These are phyloP conservation scores for Macroramphosus scolopax DNA, from an alignment of 2,797 vertebrate genomes.

Conservation along the genomic window DNA sequence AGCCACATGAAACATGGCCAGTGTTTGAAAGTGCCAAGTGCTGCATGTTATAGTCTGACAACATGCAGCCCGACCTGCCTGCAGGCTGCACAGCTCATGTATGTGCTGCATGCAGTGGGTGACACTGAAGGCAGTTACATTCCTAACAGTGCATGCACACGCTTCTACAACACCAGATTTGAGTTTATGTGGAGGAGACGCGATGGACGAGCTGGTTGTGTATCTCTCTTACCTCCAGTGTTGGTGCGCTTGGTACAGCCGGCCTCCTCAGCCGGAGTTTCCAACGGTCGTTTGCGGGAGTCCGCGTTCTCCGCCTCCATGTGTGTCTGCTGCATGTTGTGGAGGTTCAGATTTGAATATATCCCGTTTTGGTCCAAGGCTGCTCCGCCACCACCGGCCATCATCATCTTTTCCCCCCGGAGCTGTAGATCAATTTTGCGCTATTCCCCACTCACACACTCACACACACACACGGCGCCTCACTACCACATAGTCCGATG, in stretches of 20 bases:
- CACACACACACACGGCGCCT: slow-evolving; percentile 36
- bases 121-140: too few relatives aligned
- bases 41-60: slow-evolving; percentile 18
- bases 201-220: slow-evolving; percentile 18
- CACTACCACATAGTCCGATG: slow-evolving; percentile 47
- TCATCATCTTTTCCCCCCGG: slow-evolving; percentile 78
- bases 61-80: slow-evolving; percentile 8
- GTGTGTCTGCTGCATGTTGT: slow-evolving; percentile 74
- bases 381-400: slow-evolving; percentile 80
- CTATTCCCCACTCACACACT: slow-evolving; percentile 34
- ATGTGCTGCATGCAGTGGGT: too few relatives aligned
- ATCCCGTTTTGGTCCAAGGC: slow-evolving; percentile 86
- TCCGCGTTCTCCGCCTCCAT: slow-evolving; percentile 86
- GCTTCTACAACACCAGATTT: slow-evolving; percentile 1
- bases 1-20: slow-evolving; percentile 24
- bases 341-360: slow-evolving; percentile 76
- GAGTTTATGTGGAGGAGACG: slow-evolving; percentile 23
- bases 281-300: slow-evolving; percentile 87
- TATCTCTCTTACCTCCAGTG: slow-evolving; percentile 81
- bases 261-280: slow-evolving; percentile 86
- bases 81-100: slow-evolving; percentile 3
- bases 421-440: slow-evolving; percentile 58
- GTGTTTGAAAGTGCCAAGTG: slow-evolving; percentile 40
- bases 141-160: not conserved
- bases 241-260: slow-evolving; percentile 89